These are phyloP conservation scores for Dioctria rufipes DNA, from an alignment of 2,888 invertebrate genomes.

Conservation along the genomic window DNA sequence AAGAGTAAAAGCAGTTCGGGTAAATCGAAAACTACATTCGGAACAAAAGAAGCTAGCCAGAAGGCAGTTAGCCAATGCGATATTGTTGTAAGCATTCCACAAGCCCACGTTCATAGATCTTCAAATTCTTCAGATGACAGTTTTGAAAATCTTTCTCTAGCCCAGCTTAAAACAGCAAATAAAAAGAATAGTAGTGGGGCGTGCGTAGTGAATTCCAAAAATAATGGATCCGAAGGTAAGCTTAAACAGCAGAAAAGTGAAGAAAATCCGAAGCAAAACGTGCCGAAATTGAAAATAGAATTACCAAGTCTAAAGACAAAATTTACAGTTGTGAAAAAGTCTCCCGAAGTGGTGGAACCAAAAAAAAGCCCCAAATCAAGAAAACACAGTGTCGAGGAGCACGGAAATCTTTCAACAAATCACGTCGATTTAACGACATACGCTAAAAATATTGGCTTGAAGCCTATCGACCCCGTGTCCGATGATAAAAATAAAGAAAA, in stretches of 20 bases:
- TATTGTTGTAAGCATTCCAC: conserved; percentile 70
- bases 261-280: conserved; percentile 68
- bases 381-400: conserved; percentile 64
- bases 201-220: neutral
- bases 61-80: conserved; percentile 63
- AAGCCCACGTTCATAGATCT: conserved; percentile 65
- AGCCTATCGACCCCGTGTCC: conserved; percentile 66
- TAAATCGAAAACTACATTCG: neutral
- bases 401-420: conserved; percentile 57
- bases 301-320: conserved; percentile 67
- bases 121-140: conserved; percentile 65
- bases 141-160: conserved; percentile 65
- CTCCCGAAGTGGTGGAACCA: conserved; percentile 26
- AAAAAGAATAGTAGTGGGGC: conserved; percentile 62
- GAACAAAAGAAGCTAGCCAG: neutral
- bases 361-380: conserved; percentile 62
- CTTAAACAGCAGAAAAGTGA: conserved; percentile 56
- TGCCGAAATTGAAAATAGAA: conserved; percentile 64
- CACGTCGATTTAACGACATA: conserved; percentile 69
- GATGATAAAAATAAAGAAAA: conserved; percentile 28
- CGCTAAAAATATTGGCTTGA: conserved; percentile 69
- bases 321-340: conserved; percentile 59
- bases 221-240: neutral
- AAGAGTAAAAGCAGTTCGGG: conserved; percentile 14
- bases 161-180: conserved; percentile 68